Base-by-base conservation (phyloP, 2,113 vertebrate genomes). In the Phaethornis superciliosus region DNA sequence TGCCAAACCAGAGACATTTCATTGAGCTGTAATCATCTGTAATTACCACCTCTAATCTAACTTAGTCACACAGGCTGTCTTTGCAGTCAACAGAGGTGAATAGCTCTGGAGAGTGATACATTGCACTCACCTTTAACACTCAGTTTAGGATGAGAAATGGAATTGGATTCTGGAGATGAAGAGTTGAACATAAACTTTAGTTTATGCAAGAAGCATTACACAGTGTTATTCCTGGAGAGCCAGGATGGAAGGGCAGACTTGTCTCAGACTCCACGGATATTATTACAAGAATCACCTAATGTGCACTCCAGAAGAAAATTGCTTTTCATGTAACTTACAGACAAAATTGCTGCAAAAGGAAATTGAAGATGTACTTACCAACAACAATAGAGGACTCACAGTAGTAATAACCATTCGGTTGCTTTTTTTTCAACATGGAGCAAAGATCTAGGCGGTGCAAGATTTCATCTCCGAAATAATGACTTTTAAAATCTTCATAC, bases 391-490 rank as follows among this genome's bases (percentile, higher is more conserved):
- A 99, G 19, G 98, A 98, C 93, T 99, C 99, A 19, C 98, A 98
- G 96, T 99, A 98, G 93, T 99, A 99, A 94, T 99, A 99, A 49
- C 99, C 99, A 91, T 98, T 98, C 7, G 97, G 97, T 55, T 98
- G 98, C 93, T 99, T 99, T 95, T 98, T 98, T 97, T 99, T 99
- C 95, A 98, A 72, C 99, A 99, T 99, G 82, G 99, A 99, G 94
- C 99, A 99, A 93, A 99, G 98, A 96, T 99, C 99, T 72, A 99
- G 94, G 55, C 98, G 97, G 49, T 97, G 97, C 54, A 99, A 95
- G 2, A 88, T 79, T 97, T 99, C 99, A 82, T 98, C 98, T 97
- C 99, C 99, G 96, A 99, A 99, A 92, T 94, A 97, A 93, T 97
- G 97, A 95, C 96, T 95, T 89, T 97, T 83, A 89, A 98, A 98